These are phyloP conservation scores for Eremobia ochroleuca DNA, from an alignment of 2,888 invertebrate species.

Conservation along the genomic window DNA sequence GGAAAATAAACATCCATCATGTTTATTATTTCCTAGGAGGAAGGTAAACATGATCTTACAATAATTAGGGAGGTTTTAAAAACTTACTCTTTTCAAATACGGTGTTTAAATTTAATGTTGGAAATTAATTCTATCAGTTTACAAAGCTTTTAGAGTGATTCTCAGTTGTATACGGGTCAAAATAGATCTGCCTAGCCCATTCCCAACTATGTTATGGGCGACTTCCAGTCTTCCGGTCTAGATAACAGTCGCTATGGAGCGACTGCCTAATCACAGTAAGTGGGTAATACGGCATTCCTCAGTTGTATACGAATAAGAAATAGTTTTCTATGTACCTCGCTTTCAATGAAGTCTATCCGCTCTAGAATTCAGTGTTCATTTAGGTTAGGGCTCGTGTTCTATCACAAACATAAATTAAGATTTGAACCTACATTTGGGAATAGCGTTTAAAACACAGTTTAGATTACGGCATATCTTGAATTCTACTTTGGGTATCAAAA, in stretches of 20 bases:
- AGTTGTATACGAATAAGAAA: neutral
- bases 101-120: neutral
- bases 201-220: neutral
- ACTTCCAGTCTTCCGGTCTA: too few species aligned
- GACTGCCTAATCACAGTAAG: too few species aligned
- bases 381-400: neutral
- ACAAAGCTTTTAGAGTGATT: neutral
- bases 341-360: neutral
- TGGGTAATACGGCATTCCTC: neutral
- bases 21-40: slow-evolving; percentile 1
- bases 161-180: neutral
- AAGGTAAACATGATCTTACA: slow-evolving; percentile 5
- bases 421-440: slow-evolving; percentile 12
- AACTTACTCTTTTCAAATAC: slow-evolving; percentile 9
- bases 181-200: neutral
- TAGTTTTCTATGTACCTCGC: neutral
- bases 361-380: slow-evolving; percentile 4
- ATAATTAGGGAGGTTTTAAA: slow-evolving; percentile 25
- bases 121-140: slow-evolving; percentile 1
- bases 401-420: neutral
- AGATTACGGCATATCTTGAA: neutral
- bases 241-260: neutral
- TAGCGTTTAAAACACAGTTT: neutral
- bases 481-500: neutral
- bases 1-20: slow-evolving; percentile 41